Evolutionary conservation across 2,888 invertebrate species (phyloP).

Genomic region (Pristionchus entomophagus): DNA sequence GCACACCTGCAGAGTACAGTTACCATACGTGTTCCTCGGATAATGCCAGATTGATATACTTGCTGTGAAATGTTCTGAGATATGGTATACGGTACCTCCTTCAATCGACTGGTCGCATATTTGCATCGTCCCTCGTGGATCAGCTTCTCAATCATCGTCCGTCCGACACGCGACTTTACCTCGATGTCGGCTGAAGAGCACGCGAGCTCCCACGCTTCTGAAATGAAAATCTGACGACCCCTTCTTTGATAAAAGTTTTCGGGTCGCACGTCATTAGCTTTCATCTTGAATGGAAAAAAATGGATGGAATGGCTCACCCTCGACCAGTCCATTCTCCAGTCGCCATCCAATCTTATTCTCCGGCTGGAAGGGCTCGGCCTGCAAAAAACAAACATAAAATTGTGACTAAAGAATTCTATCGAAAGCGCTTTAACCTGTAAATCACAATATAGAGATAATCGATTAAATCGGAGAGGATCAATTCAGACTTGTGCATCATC

Average conservation of each 20-base stretch:
- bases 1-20: constrained; percentile 67
- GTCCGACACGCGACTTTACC: not conserved
- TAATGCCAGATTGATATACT: no score
- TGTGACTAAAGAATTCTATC: not conserved
- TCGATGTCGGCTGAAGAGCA: not conserved
- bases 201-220: constrained; percentile 41
- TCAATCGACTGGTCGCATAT: constrained; percentile 56
- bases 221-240: no score
- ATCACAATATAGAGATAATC: no score
- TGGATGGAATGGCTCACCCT: constrained; percentile 68
- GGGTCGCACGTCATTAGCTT: no score
- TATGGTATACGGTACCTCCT: constrained; percentile 53
- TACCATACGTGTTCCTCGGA: no score
- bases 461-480: no score
- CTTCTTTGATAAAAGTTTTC: no score
- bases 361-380: constrained; percentile 70
- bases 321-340: constrained; percentile 68
- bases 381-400: constrained; percentile 22
- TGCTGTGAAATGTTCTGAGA: not conserved
- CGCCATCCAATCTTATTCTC: constrained; percentile 72
- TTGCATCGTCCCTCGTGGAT: constrained; percentile 56
- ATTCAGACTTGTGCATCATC: no score
- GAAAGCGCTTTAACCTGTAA: no score
- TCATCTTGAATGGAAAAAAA: no score
- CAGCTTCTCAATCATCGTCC: constrained; percentile 64